phyloP scores from a whole-genome alignment of 2,888 invertebrate genomes.

The Spicauda simplicius region DNA sequence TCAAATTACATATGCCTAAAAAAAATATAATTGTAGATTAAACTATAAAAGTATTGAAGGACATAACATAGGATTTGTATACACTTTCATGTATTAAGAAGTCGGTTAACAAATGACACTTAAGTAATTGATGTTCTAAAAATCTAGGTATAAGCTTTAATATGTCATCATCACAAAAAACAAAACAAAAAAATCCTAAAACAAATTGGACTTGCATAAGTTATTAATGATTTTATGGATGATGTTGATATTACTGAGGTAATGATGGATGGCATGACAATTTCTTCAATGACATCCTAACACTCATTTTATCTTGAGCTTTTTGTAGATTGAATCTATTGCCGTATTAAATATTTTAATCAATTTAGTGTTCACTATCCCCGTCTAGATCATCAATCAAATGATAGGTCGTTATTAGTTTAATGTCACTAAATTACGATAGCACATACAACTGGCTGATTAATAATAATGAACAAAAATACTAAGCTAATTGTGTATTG shows the following conservation, averaged over 20 bases:
- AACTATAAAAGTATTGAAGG: no score
- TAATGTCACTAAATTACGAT: slow-evolving; percentile 58
- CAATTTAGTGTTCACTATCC: slow-evolving; percentile 64
- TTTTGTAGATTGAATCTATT: slow-evolving; percentile 66
- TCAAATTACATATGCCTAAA: no score
- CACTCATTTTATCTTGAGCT: slow-evolving; percentile 62
- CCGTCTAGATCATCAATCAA: slow-evolving; percentile 71
- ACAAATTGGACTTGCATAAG: slow-evolving; percentile 21
- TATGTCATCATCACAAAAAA: not conserved
- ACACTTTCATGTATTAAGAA: no score
- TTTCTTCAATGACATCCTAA: slow-evolving; percentile 60
- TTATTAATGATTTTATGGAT: slow-evolving; percentile 28
- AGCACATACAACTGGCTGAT: slow-evolving; percentile 39
- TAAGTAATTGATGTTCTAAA: not conserved
- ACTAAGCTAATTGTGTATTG: not conserved
- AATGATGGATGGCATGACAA: slow-evolving; percentile 57
- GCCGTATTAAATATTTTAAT: slow-evolving; percentile 70
- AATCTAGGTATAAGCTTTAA: not conserved
- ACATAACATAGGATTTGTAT: no score
- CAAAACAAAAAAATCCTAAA: slow-evolving; percentile 12
- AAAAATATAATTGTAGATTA: no score
- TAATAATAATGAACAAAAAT: slow-evolving; percentile 26
- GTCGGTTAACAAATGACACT: not conserved
- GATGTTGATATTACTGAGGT: slow-evolving; percentile 47
- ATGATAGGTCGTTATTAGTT: slow-evolving; percentile 64